phyloP scores from a whole-genome alignment of 2,888 invertebrate species.

The Uloborus plumipes region DNA sequence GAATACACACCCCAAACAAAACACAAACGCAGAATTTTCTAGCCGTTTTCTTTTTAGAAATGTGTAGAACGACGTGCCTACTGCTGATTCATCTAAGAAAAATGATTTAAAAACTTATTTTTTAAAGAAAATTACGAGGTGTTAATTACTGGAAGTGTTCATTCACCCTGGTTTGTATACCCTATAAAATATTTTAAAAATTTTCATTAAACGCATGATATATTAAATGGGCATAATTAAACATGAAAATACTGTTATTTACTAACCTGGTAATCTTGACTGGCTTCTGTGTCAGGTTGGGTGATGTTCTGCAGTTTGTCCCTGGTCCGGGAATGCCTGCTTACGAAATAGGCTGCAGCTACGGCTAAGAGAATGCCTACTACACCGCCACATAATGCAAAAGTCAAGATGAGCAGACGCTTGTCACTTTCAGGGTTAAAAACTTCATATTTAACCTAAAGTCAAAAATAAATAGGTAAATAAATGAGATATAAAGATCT shows the following conservation, averaged over 20 bases:
- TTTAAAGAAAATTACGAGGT: too few species aligned
- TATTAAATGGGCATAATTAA: too few species aligned
- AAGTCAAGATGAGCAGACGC: slow-evolving; percentile 74
- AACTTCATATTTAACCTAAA: slow-evolving; percentile 66
- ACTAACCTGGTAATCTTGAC: slow-evolving; percentile 90
- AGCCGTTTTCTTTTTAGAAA: too few species aligned
- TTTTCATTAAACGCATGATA: too few species aligned
- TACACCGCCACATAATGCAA: slow-evolving; percentile 78
- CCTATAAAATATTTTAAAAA: too few species aligned
- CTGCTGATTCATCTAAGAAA: too few species aligned
- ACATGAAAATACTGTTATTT: neutral
- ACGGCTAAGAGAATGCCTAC: slow-evolving; percentile 77
- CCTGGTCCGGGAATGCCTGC: slow-evolving; percentile 81
- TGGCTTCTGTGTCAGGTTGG: slow-evolving; percentile 84
- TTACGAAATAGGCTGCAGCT: slow-evolving; percentile 79
- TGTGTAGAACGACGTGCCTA: too few species aligned
- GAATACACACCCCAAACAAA: too few species aligned
- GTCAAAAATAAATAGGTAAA: neutral
- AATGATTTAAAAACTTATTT: too few species aligned
- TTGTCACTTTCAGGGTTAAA: slow-evolving; percentile 69
- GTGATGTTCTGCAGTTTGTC: slow-evolving; percentile 85
- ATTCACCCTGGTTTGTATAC: too few species aligned
- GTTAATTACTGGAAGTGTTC: too few species aligned
- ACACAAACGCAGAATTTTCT: too few species aligned
- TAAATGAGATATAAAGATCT: neutral